Evolutionary conservation across 2,113 vertebrate genomes (phyloP).

Genomic region (Phaethornis superciliosus): DNA sequence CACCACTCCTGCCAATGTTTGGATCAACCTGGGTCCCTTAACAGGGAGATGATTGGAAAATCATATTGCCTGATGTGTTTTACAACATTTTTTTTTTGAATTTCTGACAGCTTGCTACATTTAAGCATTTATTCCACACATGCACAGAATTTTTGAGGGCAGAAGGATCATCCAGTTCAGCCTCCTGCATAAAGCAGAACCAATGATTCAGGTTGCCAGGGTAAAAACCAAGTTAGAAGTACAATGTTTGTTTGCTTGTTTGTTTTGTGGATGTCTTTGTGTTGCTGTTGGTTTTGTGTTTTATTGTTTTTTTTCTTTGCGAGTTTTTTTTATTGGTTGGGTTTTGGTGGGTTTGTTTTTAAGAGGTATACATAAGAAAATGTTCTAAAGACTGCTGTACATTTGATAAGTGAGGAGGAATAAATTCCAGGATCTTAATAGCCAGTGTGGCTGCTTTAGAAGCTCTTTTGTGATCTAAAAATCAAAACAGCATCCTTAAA

Average conservation of each 20-base stretch:
- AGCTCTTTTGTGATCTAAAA: neutral
- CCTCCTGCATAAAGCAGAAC: neutral
- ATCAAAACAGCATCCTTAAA: neutral
- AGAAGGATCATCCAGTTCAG: neutral
- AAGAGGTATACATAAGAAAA: neutral
- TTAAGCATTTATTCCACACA: neutral
- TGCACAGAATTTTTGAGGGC: neutral
- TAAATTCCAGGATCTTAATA: neutral
- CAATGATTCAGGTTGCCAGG: neutral
- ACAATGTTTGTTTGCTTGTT: neutral
- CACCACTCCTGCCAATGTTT: neutral
- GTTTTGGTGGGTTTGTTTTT: neutral
- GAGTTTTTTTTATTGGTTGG: no score
- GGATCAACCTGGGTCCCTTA: neutral
- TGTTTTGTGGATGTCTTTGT: no score
- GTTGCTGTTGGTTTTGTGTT: neutral
- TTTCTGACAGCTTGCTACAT: neutral
- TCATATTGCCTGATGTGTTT: neutral
- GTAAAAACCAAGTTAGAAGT: neutral
- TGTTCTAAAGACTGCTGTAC: neutral
- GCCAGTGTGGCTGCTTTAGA: neutral
- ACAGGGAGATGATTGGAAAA: neutral
- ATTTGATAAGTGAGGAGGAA: neutral
- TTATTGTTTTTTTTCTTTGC: no score
- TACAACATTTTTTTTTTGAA: neutral